Evolutionary conservation across 2,113 vertebrate species (phyloP).

Genomic region (Callospermophilus lateralis): DNA sequence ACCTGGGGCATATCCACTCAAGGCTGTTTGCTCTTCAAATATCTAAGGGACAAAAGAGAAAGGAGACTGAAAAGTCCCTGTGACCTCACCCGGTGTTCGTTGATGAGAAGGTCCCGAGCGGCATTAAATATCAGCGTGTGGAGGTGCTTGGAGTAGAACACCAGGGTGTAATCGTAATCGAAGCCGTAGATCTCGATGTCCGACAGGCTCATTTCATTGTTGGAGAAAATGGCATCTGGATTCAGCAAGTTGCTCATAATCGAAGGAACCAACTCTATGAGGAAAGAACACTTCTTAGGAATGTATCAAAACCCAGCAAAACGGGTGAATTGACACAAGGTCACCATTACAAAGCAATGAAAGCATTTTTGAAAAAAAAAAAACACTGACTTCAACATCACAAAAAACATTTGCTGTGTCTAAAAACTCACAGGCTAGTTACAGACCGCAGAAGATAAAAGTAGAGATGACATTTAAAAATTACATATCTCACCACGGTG

Average conservation of each 20-base stretch:
- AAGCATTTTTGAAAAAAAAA: neutral
- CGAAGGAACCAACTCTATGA: constrained; percentile 91
- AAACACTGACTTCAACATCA: neutral
- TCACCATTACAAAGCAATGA: neutral
- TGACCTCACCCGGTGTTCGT: constrained; percentile 94
- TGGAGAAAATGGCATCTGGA: constrained; percentile 97
- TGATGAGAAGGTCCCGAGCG: constrained; percentile 96
- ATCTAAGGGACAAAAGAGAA: neutral
- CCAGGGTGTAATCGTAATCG: constrained; percentile 98
- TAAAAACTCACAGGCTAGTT: constrained; percentile 7
- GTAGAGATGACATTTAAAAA: constrained; percentile 12
- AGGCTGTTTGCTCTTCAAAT: neutral
- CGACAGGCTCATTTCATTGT: constrained; percentile 98
- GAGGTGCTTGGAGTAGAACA: constrained; percentile 97
- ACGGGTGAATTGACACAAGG: neutral
- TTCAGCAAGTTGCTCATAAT: constrained; percentile 93
- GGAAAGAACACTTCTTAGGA: neutral
- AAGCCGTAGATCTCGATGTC: constrained; percentile 99
- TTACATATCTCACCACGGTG: neutral
- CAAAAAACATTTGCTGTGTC: neutral
- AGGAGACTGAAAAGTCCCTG: accelerated
- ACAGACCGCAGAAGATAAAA: constrained; percentile 4
- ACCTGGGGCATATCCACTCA: neutral
- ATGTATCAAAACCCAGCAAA: neutral
- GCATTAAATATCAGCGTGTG: constrained; percentile 98